Evolutionary conservation across 92 coral and sea anemone species (phyloP).

Genomic region (Desmophyllum pertusum): DNA sequence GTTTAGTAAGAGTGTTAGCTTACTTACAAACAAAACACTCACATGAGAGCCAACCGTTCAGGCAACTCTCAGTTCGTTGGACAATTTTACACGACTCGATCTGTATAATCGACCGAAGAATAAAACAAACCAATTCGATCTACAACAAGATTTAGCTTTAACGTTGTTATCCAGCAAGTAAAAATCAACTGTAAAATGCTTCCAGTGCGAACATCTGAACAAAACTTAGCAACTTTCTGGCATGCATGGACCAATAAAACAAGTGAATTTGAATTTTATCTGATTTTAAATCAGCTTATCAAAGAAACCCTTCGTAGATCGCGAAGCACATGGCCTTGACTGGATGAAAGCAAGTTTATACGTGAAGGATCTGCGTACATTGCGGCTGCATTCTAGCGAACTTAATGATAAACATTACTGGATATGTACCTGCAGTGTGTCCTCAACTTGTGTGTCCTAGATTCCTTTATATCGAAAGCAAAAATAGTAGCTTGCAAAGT

Average conservation of each 20-base stretch:
- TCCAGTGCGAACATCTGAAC: neutral
- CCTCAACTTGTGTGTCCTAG: neutral
- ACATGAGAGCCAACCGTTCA: no score
- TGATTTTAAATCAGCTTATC: neutral
- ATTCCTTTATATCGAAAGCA: neutral
- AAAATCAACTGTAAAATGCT: neutral
- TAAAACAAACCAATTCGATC: neutral
- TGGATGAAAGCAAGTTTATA: neutral
- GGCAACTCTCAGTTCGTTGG: no score
- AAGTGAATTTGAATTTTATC: neutral
- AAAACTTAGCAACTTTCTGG: neutral
- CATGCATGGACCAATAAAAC: neutral
- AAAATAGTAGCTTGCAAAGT: neutral
- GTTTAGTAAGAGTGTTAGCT: no score
- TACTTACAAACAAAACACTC: slow-evolving; percentile 1
- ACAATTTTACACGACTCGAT: no score
- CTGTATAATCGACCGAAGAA: neutral
- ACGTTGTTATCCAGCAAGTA: neutral
- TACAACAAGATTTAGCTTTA: neutral
- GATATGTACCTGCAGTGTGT: neutral
- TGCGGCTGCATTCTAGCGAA: neutral
- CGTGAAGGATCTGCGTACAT: neutral
- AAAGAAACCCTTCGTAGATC: neutral
- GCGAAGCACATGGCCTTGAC: neutral
- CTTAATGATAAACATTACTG: neutral